A percentile compares a stretch with the other conserved stretches of the same genome.
phyloP scores from a whole-genome alignment of 2,888 invertebrate species.

The Euspilapteryx auroguttella region DNA sequence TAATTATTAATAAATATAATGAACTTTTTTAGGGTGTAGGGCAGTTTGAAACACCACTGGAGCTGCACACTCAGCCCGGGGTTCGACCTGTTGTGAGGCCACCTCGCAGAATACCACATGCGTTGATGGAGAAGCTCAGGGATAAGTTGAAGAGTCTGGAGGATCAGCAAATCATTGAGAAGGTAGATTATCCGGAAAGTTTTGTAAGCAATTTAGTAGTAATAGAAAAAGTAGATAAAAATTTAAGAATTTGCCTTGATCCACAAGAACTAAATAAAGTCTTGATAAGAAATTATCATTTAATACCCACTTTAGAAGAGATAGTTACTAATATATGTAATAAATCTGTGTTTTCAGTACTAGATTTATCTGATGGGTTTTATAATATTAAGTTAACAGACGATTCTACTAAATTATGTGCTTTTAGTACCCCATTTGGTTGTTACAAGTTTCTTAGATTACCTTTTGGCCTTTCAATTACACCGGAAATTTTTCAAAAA shows the following conservation, averaged over 20 bases:
- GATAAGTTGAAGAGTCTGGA: constrained; percentile 7
- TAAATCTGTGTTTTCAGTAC: too few relatives aligned
- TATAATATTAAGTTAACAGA: too few relatives aligned
- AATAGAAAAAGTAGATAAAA: constrained; percentile 8
- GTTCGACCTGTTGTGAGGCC: constrained; percentile 3
- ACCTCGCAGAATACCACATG: too few relatives aligned
- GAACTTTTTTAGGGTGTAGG: constrained; percentile 5
- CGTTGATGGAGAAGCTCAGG: constrained; percentile 6
- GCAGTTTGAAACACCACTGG: constrained; percentile 6
- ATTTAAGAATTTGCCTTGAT: constrained; percentile 9
- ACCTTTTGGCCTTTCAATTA: too few relatives aligned
- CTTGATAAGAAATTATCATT: constrained; percentile 8
- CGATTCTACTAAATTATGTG: too few relatives aligned
- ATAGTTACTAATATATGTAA: too few relatives aligned
- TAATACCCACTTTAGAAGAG: too few relatives aligned
- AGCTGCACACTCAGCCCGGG: too few relatives aligned
- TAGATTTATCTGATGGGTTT: too few relatives aligned
- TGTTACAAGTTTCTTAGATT: too few relatives aligned
- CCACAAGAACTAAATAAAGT: constrained; percentile 9
- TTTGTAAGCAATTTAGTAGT: constrained; percentile 10
- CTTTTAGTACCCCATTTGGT: too few relatives aligned
- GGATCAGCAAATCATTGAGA: constrained; percentile 7
- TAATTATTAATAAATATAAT: constrained; percentile 2
- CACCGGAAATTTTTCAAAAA: too few relatives aligned
- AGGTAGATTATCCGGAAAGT: constrained; percentile 7